Base-by-base conservation (phyloP, 1,140 invertebrate genomes). In the Papilio helenus region DNA sequence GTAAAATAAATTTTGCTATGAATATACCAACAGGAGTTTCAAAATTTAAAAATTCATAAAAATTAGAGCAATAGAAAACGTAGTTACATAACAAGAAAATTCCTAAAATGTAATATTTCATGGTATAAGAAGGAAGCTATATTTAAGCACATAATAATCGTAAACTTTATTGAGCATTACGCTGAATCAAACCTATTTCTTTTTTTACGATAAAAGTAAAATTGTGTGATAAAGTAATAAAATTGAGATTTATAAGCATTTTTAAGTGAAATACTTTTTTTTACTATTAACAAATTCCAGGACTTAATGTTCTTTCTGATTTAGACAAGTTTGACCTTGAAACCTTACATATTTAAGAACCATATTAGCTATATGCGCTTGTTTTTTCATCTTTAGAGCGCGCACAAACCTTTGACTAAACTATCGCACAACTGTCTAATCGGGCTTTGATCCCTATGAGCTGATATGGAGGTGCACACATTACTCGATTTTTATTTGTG, bases 121-220 rank as follows among this genome's bases (percentile, higher is more conserved):
- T 20, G n/a, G 18, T 20, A n/a, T 20, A 55, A 20, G 51, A 9
- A n/a, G 51, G 51, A 55, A 20, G 51, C n/a, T n/a, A 55, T 55
- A 20, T 55, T 55, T 55, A 55, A 55, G 51, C 51, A 55, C 51
- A 55, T 55, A 55, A 55, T 55, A 55, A 55, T 55, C 51, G 51
- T 55, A 55, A 55, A 55, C 51, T 55, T 55, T 55, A 55, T 55
- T 55, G 51, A 55, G n/a, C 51, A 55, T 20, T 55, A 55, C 51
- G 51, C 51, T 55, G 51, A 55, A 55, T 55, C 51, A 55, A 55
- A 55, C 51, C 51, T 55, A 55, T 55, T 55, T 20, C 51, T 55
- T 55, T 55, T 44, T 55, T 55, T 55, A 55, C n/a, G 51, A 55
- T 55, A 55, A 55, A 20, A 55, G 51, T 55, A 55, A 55, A 55